Base-by-base conservation (phyloP, 2,113 vertebrate genomes). In the Phrynosoma blainvillii region DNA sequence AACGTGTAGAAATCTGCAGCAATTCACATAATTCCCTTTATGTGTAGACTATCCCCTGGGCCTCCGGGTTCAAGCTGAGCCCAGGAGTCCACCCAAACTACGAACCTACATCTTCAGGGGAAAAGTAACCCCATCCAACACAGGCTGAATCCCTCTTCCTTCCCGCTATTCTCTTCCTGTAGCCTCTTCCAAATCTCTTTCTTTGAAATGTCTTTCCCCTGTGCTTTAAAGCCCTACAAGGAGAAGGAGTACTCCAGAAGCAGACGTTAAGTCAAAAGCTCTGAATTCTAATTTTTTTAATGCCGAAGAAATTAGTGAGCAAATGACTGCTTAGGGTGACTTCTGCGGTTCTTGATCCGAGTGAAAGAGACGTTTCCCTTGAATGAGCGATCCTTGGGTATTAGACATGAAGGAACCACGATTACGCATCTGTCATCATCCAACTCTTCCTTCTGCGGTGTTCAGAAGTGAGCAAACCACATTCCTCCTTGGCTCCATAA, bases 401-500 rank as follows among this genome's bases (percentile, higher is more conserved):
- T 88, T 88, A 88, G 42, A 76, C 52, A 88, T 88, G 80, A 84
- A 83, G 80, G 87, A 56, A 70, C 59, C 13, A 42, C 6, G 25
- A 78, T 56, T 32, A 56, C 1, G n/a, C 10, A 4, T 78, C 87
- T 84, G 73, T 88, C 87, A 88, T 83, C 81, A 9, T 25, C 5
- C 27, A 21, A 25, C 74, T 70, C 32, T 68, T 56, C 87, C 62
- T 23, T 9, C 42, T 77, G 10, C 25, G 36, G 59, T 20, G 42
- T 16, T 70, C 62, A 36, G 27, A 83, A 83, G 80, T 40, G 8
- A 88, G 73, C 81, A 36, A 83, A 84, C 87, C 73, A 70, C 80
- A 88, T 88, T 88, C 87, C 62, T 83, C 59, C 42, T 54, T 23
- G 2, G 30, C 73, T 54, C 74, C 73, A 40, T 84, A 77, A 88